Conservation (phyloP, 2,113 vertebrate species). For the Rhinolophus sinicus region DNA sequence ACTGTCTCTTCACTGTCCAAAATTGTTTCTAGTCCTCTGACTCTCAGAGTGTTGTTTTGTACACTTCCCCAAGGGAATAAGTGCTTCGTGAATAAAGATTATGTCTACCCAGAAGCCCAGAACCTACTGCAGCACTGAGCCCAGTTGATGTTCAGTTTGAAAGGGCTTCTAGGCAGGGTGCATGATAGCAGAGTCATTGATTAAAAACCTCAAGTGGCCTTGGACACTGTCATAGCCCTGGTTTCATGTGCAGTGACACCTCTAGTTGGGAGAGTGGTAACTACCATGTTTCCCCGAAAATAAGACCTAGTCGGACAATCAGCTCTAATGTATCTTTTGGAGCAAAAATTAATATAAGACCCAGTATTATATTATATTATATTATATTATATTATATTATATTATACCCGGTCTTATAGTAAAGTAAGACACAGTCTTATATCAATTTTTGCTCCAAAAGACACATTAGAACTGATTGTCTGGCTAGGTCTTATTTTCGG, state of each 20-base stretch:
- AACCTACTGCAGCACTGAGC: not conserved
- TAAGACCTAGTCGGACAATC: too few species aligned
- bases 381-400: too few species aligned
- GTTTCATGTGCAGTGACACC: fast-evolving
- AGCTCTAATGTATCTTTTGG: too few species aligned
- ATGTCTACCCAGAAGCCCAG: not conserved
- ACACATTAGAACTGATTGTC: too few species aligned
- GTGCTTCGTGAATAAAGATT: not conserved
- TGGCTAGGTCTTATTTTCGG: too few species aligned
- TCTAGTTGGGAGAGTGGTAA: not conserved
- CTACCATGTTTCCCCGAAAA: too few species aligned
- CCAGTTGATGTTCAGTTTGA: not conserved
- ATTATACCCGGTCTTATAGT: too few species aligned
- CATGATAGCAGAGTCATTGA: not conserved
- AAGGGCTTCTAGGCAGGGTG: not conserved
- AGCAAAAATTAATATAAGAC: too few species aligned
- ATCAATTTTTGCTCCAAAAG: too few species aligned
- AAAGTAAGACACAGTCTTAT: too few species aligned
- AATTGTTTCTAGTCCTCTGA: slow-evolving; percentile 50
- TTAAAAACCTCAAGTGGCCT: not conserved
- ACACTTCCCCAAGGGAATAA: not conserved
- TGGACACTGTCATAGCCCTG: not conserved
- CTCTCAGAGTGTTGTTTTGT: not conserved
- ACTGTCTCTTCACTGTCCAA: slow-evolving; percentile 53
- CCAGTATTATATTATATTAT: too few species aligned